Percentiles rank a stretch among this genome's conserved stretches.
Evolutionary conservation across 2,888 invertebrate genomes (phyloP).

Genomic region (Polydrusus pterygomalis): DNA sequence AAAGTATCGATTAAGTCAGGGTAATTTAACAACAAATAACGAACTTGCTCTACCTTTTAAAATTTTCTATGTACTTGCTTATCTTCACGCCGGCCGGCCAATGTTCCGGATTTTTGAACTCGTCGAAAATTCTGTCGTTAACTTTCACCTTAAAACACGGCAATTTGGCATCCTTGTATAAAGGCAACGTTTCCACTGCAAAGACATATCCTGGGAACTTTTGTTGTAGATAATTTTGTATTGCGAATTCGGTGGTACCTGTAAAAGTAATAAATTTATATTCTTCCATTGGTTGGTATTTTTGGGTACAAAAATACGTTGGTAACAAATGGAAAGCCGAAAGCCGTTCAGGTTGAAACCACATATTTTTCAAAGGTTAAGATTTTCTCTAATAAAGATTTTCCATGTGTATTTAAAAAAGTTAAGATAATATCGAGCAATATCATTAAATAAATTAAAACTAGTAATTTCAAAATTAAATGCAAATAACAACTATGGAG

Average conservation of each 20-base stretch:
- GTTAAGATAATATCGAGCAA: no score
- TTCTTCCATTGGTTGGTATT: no score
- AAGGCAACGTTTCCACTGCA: conserved; percentile 17
- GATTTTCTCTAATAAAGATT: no score
- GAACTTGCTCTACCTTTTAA: neutral
- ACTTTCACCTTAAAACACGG: conserved; percentile 40
- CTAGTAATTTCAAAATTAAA: no score
- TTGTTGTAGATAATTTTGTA: neutral
- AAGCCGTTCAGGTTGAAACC: no score
- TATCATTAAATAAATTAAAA: no score
- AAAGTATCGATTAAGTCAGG: neutral
- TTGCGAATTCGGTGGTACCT: conserved; percentile 28
- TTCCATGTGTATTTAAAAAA: no score
- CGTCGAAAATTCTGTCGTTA: conserved; percentile 24
- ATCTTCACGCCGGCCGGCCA: conserved; percentile 35
- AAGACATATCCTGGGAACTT: conserved; percentile 14
- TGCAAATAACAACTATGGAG: no score
- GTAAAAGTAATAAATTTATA: no score
- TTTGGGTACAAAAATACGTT: no score
- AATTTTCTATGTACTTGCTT: conserved; percentile 27
- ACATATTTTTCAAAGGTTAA: no score
- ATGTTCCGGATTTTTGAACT: conserved; percentile 11
- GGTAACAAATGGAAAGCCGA: no score
- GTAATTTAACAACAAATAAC: neutral
- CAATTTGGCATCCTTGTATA: conserved; percentile 36